phyloP scores from a whole-genome alignment of 2,797 vertebrate genomes.

The Limnodromus scolopaceus region DNA sequence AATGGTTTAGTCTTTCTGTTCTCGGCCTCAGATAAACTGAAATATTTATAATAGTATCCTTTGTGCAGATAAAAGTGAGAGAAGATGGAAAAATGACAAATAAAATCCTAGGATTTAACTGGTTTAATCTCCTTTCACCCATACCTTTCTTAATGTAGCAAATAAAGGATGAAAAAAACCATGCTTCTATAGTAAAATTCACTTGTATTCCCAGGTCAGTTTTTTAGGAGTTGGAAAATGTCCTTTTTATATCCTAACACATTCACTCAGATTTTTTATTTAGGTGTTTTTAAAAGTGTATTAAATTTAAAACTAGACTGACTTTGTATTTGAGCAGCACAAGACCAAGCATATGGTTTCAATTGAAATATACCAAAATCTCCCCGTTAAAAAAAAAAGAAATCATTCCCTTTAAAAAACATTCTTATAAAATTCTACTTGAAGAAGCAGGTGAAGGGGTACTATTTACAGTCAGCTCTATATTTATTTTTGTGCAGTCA shows the following conservation, averaged over 20 bases:
- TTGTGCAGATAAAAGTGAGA: neutral
- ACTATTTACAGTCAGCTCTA: constrained; percentile 45
- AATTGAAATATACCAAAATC: constrained; percentile 43
- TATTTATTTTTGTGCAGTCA: constrained; percentile 69
- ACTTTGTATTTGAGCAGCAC: constrained; percentile 20
- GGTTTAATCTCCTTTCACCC: neutral
- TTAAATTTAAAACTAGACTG: constrained; percentile 60
- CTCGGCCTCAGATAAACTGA: neutral
- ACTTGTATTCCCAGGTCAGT: neutral
- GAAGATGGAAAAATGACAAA: neutral
- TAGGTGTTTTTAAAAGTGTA: constrained; percentile 22
- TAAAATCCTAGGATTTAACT: neutral
- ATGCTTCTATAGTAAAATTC: neutral
- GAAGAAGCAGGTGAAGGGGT: constrained; percentile 54
- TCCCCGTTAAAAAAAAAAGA: neutral
- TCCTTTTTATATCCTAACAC: neutral
- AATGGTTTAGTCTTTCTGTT: neutral
- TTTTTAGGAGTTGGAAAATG: constrained; percentile 16
- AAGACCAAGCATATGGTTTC: constrained; percentile 65
- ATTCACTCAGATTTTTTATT: constrained; percentile 22
- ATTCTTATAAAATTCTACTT: constrained; percentile 62
- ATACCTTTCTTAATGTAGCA: neutral
- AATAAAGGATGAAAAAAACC: neutral
- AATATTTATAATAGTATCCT: neutral
- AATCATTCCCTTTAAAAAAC: constrained; percentile 50